phyloP scores from a whole-genome alignment of 2,888 invertebrate genomes.

The Bugulina stolonifera region DNA sequence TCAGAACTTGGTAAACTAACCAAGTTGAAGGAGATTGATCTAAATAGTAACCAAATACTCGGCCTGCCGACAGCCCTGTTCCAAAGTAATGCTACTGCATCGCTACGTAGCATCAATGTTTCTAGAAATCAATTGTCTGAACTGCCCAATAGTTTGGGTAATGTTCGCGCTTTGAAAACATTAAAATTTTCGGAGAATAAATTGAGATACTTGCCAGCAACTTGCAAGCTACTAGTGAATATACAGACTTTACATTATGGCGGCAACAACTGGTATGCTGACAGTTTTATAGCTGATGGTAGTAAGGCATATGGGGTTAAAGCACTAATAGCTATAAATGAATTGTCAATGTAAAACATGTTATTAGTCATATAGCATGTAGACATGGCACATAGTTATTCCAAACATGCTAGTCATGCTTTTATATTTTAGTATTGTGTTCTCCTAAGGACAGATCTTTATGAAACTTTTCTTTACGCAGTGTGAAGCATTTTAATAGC shows the following conservation, averaged over 20 bases:
- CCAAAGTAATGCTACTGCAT: neutral
- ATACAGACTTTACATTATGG: slow-evolving; percentile 13
- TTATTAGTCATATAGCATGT: too few species aligned
- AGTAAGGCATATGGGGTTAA: neutral
- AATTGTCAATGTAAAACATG: neutral
- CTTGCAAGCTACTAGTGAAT: neutral
- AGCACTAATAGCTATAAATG: neutral
- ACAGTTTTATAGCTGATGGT: neutral
- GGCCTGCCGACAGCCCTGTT: slow-evolving; percentile 11
- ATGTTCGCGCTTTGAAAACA: neutral
- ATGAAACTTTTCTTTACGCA: too few species aligned
- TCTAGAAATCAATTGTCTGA: slow-evolving; percentile 1
- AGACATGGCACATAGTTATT: too few species aligned
- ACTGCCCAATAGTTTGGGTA: neutral
- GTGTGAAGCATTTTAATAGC: too few species aligned
- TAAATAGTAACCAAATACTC: slow-evolving; percentile 7
- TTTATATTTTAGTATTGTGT: too few species aligned
- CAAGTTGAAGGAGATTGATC: neutral
- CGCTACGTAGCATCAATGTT: neutral
- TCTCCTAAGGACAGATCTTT: too few species aligned
- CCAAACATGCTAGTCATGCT: too few species aligned
- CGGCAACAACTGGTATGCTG: slow-evolving; percentile 15
- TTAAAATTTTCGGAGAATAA: neutral
- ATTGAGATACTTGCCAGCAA: slow-evolving; percentile 2
- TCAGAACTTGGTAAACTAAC: slow-evolving; percentile 20